Evolutionary conservation across 2,113 vertebrate genomes (phyloP).

Genomic region (Panthera uncia): DNA sequence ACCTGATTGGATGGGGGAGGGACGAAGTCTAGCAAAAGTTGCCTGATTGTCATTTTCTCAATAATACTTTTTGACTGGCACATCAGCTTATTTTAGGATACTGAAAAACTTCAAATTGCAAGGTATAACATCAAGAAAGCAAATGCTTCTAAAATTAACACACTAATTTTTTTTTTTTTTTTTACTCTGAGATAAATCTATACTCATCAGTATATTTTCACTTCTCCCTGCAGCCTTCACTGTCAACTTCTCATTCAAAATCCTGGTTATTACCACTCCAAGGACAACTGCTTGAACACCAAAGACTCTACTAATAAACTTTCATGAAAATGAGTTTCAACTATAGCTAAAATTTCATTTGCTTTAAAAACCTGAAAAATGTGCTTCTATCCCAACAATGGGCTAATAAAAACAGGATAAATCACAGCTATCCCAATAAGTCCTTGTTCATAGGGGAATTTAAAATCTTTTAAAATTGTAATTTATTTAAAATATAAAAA

Average conservation of each 20-base stretch:
- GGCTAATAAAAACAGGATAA: neutral
- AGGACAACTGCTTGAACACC: neutral
- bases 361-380: conserved; percentile 13
- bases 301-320: neutral
- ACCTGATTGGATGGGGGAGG: neutral
- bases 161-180: neutral
- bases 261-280: neutral
- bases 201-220: neutral
- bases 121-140: conserved; percentile 51
- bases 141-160: conserved; percentile 64
- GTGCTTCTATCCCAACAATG: neutral
- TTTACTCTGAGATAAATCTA: conserved; percentile 32
- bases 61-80: conserved; percentile 16
- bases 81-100: conserved; percentile 58
- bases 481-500: neutral
- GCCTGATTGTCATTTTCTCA: conserved; percentile 36
- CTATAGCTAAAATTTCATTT: neutral
- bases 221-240: neutral
- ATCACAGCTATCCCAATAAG: neutral
- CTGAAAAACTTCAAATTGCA: conserved; percentile 62
- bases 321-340: neutral
- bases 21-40: conserved; percentile 13
- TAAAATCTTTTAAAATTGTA: neutral
- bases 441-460: neutral
- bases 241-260: neutral